These are phyloP conservation scores for Paraescarpia echinospica DNA, from an alignment of 1,140 invertebrate species.

Conservation along the genomic window DNA sequence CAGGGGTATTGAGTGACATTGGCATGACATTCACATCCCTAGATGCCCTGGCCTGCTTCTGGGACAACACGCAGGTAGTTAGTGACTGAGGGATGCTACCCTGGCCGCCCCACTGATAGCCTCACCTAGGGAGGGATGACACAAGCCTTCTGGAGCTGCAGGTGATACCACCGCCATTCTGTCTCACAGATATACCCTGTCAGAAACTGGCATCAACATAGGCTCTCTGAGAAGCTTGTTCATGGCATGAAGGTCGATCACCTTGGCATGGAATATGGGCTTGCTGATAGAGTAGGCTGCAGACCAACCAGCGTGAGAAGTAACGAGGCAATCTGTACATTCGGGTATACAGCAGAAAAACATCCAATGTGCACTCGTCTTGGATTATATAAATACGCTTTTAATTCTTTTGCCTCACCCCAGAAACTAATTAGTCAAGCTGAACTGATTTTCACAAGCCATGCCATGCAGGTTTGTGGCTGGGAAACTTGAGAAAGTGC, in stretches of 20 bases:
- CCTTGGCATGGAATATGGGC: neutral
- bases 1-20: neutral
- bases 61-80: neutral
- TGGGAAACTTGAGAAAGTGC: neutral
- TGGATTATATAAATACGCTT: neutral
- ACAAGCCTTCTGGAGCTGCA: neutral
- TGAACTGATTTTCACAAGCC: neutral
- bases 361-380: neutral
- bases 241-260: neutral
- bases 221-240: neutral
- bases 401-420: neutral
- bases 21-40: neutral
- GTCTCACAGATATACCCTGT: neutral
- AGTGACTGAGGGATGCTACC: neutral
- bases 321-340: neutral
- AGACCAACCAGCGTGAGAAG: neutral
- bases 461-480: neutral
- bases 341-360: neutral
- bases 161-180: neutral
- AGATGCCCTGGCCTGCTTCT: neutral
- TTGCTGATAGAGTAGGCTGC: neutral
- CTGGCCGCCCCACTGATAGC: neutral
- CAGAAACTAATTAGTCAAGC: neutral
- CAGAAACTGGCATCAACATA: neutral
- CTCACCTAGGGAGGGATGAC: neutral